phyloP scores from a whole-genome alignment of 2,888 invertebrate genomes.

The Nasonia oneida region DNA sequence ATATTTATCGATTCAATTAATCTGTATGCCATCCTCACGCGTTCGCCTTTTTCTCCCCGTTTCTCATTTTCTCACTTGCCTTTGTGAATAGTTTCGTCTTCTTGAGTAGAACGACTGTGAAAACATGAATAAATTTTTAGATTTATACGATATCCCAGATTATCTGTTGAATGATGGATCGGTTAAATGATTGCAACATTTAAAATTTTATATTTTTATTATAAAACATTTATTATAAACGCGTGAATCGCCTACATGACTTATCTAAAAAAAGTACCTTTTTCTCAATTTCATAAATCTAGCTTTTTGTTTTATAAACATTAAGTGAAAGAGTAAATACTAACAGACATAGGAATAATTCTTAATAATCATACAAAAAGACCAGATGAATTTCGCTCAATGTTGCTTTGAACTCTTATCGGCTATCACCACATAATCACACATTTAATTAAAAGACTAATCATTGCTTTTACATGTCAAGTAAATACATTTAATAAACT shows the following conservation, averaged over 20 bases:
- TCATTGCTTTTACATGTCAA: background rate
- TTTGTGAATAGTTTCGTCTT: background rate
- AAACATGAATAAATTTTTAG: no score
- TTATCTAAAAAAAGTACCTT: background rate
- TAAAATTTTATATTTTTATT: constrained; percentile 28
- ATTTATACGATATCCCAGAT: no score
- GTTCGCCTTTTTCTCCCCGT: background rate
- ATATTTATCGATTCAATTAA: constrained; percentile 30
- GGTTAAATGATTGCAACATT: background rate
- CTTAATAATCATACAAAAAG: background rate
- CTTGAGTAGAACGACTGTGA: background rate
- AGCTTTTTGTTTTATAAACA: background rate
- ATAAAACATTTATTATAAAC: constrained; percentile 35
- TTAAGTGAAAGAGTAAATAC: background rate
- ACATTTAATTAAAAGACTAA: background rate
- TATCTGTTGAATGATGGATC: no score
- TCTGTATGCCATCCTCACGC: background rate
- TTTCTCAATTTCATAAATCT: background rate
- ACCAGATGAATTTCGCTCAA: background rate
- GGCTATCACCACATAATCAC: background rate
- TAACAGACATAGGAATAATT: background rate
- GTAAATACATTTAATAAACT: constrained; percentile 16
- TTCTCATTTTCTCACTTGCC: background rate
- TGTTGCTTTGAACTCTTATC: background rate
- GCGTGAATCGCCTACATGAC: constrained; percentile 11